These are phyloP conservation scores for Felis catus DNA, from an alignment of 2,113 vertebrate species.

Conservation along the genomic window F.catus_Fca126_mat1.0 CM031415.1:139645001-139645500, in stretches of 20 bases:
- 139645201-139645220: constrained; percentile 24
- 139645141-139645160: not conserved
- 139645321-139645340: constrained; percentile 26
- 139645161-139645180: constrained; percentile 24
- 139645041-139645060: not conserved
- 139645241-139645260: not conserved
- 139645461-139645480: not conserved
- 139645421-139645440: not conserved
- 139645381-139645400: not conserved
- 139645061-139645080: not conserved
- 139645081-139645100: not conserved
- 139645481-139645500: not conserved
- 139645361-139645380: not conserved
- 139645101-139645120: not conserved
- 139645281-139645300: constrained; percentile 2
- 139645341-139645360: not conserved
- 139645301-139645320: not conserved
- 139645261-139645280: not conserved
- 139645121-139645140: not conserved
- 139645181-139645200: not conserved
- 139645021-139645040: constrained; percentile 1
- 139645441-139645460: not conserved
- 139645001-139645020: not conserved
- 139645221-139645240: constrained; percentile 23
- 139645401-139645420: not conserved